Conservation (phyloP, 2,113 vertebrate species). For the Hippocampus abdominalis region DNA sequence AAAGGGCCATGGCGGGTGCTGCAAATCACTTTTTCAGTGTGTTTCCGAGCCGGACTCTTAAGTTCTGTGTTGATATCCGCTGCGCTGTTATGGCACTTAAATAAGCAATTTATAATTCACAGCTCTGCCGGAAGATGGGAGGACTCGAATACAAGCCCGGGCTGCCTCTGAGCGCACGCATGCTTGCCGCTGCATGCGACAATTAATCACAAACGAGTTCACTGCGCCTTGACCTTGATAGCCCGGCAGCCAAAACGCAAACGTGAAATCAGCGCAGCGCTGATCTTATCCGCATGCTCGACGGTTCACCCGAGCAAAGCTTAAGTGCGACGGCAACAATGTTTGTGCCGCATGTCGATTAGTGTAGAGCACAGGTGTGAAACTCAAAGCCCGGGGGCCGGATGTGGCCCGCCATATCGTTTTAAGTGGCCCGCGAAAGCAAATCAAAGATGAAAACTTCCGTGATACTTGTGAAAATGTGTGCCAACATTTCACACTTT, state of each 20-base stretch:
- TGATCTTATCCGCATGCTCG: neutral
- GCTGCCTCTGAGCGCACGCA: neutral
- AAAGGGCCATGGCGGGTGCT: neutral
- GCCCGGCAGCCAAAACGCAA: slow-evolving; percentile 14
- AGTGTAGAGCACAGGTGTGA: neutral
- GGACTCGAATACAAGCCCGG: neutral
- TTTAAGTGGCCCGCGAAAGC: too few relatives aligned
- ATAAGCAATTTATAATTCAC: neutral
- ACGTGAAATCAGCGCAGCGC: neutral
- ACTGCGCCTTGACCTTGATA: slow-evolving; percentile 8
- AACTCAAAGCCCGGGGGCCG: too few relatives aligned
- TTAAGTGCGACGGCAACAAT: neutral
- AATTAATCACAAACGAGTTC: slow-evolving; percentile 8
- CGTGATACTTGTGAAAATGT: too few relatives aligned
- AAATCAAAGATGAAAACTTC: too few relatives aligned
- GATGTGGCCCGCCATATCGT: too few relatives aligned
- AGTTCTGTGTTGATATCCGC: neutral
- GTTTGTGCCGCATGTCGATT: neutral
- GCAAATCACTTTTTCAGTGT: neutral
- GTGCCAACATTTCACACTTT: too few relatives aligned
- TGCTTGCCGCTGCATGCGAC: slow-evolving; percentile 5
- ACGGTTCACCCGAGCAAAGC: neutral
- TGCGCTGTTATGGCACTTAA: neutral
- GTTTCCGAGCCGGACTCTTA: neutral
- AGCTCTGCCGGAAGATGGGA: neutral